Evolutionary conservation across 2,797 vertebrate species (phyloP).

Genomic region (Artibeus lituratus): DNA sequence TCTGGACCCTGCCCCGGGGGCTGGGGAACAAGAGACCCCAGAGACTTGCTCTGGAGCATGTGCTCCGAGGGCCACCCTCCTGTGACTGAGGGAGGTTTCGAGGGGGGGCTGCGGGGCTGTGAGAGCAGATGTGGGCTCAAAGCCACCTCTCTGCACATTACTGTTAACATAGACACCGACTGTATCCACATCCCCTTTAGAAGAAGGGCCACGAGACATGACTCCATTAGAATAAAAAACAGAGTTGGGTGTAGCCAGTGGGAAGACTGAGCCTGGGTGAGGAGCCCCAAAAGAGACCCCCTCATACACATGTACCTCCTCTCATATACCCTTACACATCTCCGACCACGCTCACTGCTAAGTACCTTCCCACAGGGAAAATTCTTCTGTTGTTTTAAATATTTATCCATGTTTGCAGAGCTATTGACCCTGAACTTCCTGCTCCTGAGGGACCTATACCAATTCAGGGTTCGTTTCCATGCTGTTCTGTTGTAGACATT

Average conservation of each 20-base stretch:
- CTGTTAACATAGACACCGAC: not conserved
- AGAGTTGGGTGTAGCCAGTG: not conserved
- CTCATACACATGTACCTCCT: not conserved
- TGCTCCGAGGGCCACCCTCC: not conserved
- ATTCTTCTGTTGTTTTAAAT: conserved; percentile 54
- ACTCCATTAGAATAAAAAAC: not conserved
- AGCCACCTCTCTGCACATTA: not conserved
- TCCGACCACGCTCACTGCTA: not conserved
- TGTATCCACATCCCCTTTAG: not conserved
- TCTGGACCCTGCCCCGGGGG: not conserved
- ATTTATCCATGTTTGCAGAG: conserved; percentile 43
- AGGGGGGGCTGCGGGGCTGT: not conserved
- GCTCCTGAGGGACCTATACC: not conserved
- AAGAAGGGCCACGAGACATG: not conserved
- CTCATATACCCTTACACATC: too few species aligned
- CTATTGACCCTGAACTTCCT: conserved; percentile 56
- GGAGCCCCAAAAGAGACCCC: not conserved
- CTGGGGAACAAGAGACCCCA: not conserved
- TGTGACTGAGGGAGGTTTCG: not conserved
- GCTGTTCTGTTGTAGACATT: not conserved
- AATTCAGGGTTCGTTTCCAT: not conserved
- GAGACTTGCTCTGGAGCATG: not conserved
- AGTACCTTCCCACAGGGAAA: conserved; percentile 31
- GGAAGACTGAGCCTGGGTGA: not conserved
- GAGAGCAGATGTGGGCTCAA: not conserved